Percentiles rank a stretch among this genome's conserved stretches.
These are phyloP conservation scores for Drosophila hydei DNA, from an alignment of 1,140 invertebrate genomes.

Conservation along the genomic window DNA sequence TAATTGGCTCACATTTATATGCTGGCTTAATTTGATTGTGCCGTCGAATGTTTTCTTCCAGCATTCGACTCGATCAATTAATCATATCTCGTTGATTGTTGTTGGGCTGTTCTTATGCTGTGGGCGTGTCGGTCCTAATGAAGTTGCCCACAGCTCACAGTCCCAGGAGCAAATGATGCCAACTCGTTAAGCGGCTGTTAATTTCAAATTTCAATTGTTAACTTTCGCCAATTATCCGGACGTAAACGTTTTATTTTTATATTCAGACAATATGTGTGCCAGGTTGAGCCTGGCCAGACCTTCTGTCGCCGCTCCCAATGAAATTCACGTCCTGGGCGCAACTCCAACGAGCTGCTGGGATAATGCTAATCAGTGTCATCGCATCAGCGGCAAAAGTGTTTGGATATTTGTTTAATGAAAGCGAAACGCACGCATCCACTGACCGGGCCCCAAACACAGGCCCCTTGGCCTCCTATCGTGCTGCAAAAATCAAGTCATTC, in stretches of 20 bases:
- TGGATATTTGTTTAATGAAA: constrained; percentile 82
- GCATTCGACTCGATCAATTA: constrained; percentile 58
- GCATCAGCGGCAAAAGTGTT: constrained; percentile 79
- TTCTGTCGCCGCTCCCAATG: constrained; percentile 63
- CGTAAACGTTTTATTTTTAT: neutral
- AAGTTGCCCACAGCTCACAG: constrained; percentile 38
- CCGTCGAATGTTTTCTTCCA: constrained; percentile 57
- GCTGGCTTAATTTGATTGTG: constrained; percentile 76
- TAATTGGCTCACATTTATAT: constrained; percentile 80
- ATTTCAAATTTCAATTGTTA: constrained; percentile 32
- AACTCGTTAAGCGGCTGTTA: constrained; percentile 3
- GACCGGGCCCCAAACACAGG: neutral
- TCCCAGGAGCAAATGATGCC: neutral
- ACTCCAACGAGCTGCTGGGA: constrained; percentile 27
- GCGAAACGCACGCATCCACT: constrained; percentile 60
- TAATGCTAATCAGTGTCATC: constrained; percentile 70
- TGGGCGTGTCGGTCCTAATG: constrained; percentile 68
- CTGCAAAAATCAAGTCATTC: constrained; percentile 75
- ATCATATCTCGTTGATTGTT: constrained; percentile 68
- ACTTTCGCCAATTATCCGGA: constrained; percentile 39
- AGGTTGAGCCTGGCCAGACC: constrained; percentile 56
- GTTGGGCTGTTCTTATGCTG: constrained; percentile 32
- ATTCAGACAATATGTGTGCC: constrained; percentile 24
- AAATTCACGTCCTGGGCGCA: constrained; percentile 41
- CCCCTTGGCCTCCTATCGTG: constrained; percentile 54